Conservation (phyloP, 1,140 invertebrate genomes). For the Meloidogyne floridensis region DNA sequence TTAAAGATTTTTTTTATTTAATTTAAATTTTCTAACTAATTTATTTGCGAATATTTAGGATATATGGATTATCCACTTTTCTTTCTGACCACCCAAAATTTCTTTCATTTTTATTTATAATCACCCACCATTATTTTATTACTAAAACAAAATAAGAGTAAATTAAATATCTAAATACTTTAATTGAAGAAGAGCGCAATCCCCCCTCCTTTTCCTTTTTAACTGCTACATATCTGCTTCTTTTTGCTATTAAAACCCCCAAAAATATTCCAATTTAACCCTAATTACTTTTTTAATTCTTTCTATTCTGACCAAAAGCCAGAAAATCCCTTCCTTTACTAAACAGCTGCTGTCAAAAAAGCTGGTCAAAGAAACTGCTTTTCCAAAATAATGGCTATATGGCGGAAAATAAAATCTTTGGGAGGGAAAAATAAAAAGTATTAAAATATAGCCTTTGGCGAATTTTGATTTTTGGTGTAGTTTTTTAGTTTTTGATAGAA, state of each 20-base stretch:
- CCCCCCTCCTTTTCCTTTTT: not conserved
- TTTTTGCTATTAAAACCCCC: not conserved
- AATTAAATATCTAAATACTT: not conserved
- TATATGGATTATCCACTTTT: too few species aligned
- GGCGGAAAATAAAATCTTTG: not conserved
- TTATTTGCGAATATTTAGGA: too few species aligned
- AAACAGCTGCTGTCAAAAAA: constrained; percentile 9
- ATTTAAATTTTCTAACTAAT: too few species aligned
- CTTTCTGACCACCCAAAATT: constrained; percentile 5
- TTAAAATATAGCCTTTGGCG: constrained; percentile 1
- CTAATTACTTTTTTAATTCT: not conserved
- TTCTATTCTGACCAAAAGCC: not conserved
- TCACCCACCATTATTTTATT: not conserved
- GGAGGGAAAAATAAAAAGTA: not conserved
- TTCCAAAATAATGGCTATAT: constrained; percentile 1
- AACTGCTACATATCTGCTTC: not conserved
- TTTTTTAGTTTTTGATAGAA: not conserved
- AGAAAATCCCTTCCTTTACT: not conserved
- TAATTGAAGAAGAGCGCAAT: not conserved
- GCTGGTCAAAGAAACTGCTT: constrained; percentile 4
- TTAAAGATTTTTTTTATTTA: too few species aligned
- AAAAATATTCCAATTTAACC: not conserved
- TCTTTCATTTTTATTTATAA: constrained; percentile 16
- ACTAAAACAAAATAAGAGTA: not conserved
- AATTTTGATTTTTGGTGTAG: not conserved